A percentile compares a stretch with the other conserved stretches of the same genome.
phyloP scores from a whole-genome alignment of 1,140 invertebrate species.

The Aporrectodea caliginosa region DNA sequence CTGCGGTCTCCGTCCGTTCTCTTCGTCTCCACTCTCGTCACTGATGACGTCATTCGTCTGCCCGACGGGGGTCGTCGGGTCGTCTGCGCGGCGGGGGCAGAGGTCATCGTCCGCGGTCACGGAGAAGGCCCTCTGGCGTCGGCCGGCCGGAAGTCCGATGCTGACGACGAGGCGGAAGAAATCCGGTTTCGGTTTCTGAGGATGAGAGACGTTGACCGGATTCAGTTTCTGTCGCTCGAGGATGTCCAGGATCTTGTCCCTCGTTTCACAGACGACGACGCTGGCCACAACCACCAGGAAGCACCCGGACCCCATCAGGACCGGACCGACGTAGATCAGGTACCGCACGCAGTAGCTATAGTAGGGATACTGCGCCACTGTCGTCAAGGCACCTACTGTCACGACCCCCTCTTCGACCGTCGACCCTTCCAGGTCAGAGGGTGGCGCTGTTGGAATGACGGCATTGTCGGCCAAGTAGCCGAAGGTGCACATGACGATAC shows the following conservation, averaged over 20 bases:
- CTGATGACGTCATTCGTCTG: not conserved
- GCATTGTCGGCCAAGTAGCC: slow-evolving; percentile 20
- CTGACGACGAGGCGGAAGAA: not conserved
- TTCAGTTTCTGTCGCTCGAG: not conserved
- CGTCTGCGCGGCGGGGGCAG: too few species aligned
- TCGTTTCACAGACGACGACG: slow-evolving; percentile 24
- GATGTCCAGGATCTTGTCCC: slow-evolving; percentile 18
- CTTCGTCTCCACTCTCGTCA: not conserved
- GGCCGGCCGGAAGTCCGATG: not conserved
- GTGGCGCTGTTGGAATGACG: not conserved
- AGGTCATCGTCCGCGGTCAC: not conserved
- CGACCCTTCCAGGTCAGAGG: not conserved
- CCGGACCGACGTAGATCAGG: slow-evolving; percentile 27
- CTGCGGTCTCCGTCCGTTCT: too few species aligned
- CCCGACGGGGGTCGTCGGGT: not conserved
- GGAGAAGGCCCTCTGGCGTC: not conserved
- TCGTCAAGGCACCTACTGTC: not conserved
- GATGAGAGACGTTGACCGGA: too few species aligned
- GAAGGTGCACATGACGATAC: slow-evolving; percentile 8
- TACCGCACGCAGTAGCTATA: slow-evolving; percentile 4
- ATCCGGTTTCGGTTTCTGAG: not conserved
- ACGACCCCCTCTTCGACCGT: not conserved
- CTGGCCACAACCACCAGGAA: slow-evolving; percentile 23
- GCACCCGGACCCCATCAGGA: slow-evolving; percentile 29
- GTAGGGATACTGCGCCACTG: not conserved